Evolutionary conservation across 2,113 vertebrate genomes (phyloP).

Genomic region (Naja naja): DNA sequence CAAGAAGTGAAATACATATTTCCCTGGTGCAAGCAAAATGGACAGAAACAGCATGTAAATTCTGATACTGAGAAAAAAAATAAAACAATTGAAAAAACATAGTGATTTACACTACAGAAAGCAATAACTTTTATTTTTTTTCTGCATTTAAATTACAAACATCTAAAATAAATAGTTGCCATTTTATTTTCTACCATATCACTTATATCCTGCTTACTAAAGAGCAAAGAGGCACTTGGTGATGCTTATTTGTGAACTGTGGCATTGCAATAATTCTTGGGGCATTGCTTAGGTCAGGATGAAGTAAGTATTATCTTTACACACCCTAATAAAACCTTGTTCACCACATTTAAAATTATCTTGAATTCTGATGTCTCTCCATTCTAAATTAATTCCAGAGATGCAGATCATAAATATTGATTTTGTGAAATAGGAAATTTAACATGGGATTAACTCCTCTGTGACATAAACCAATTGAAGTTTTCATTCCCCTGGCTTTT

Average conservation of each 20-base stretch:
- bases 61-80: not conserved
- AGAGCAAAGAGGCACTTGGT: not conserved
- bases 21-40: not conserved
- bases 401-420: constrained; percentile 54
- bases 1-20: not conserved
- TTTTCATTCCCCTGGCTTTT: not conserved
- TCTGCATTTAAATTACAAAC: not conserved
- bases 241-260: not conserved
- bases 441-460: not conserved
- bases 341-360: constrained; percentile 35
- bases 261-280: constrained; percentile 12
- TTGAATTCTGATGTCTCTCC: constrained; percentile 38
- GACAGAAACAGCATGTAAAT: not conserved
- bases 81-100: not conserved
- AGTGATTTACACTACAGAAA: not conserved
- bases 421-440: constrained; percentile 42
- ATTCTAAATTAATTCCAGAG: constrained; percentile 50
- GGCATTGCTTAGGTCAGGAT: not conserved
- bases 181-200: not conserved
- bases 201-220: not conserved
- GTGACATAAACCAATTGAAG: constrained; percentile 5
- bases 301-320: constrained; percentile 28
- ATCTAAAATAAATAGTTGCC: not conserved
- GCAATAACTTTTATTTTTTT: not conserved
- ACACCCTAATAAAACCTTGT: constrained; percentile 4